These are phyloP conservation scores for Dynastes tityus DNA, from an alignment of 2,888 invertebrate genomes.

Conservation along the genomic window DNA sequence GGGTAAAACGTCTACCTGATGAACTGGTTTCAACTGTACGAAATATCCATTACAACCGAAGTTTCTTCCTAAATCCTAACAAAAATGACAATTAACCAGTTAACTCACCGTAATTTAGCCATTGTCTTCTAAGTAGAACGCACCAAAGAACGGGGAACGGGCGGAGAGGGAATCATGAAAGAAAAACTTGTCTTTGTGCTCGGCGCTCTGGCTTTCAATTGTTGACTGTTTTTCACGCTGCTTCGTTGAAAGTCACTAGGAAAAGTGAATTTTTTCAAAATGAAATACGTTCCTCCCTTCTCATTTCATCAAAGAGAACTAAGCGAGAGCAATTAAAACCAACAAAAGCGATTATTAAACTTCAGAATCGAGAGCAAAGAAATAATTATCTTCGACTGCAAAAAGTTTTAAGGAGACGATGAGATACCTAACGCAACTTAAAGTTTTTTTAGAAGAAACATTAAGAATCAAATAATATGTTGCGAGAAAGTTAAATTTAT, in stretches of 20 bases:
- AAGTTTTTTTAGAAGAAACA: too few relatives aligned
- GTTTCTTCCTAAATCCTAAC: background rate
- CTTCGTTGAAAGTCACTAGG: background rate
- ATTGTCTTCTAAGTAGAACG: background rate
- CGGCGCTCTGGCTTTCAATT: constrained; percentile 1
- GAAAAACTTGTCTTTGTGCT: constrained; percentile 19
- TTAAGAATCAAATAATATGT: too few relatives aligned
- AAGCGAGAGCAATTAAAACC: constrained; percentile 5
- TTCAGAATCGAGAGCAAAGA: background rate
- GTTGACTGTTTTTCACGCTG: constrained; percentile 8
- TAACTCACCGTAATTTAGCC: constrained; percentile 9
- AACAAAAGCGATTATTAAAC: constrained; percentile 19
- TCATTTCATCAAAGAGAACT: background rate
- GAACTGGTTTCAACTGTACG: background rate
- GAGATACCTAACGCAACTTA: too few relatives aligned
- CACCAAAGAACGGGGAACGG: background rate
- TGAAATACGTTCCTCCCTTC: background rate
- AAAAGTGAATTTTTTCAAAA: background rate
- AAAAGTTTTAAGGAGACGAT: background rate
- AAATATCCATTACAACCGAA: constrained; percentile 9
- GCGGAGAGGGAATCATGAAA: background rate
- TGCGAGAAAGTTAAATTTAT: too few relatives aligned
- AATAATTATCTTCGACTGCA: background rate
- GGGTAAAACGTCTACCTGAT: too few relatives aligned
- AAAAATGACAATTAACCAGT: constrained; percentile 19